Evolutionary conservation across 2,113 vertebrate species (phyloP), one percentile per base, ranked within the genome.

Genomic region (Willisornis vidua): DNA sequence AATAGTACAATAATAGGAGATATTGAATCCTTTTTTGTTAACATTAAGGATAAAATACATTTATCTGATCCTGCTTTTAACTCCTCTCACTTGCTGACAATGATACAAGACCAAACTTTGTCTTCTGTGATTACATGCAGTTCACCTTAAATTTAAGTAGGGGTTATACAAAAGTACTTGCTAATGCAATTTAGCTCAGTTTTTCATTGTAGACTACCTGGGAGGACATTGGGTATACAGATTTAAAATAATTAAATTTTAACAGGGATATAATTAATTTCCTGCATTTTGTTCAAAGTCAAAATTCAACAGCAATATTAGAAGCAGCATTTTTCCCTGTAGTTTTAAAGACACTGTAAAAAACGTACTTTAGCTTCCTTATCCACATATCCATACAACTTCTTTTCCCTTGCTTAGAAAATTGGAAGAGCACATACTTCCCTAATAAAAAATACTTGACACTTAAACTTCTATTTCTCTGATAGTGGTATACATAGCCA

Each of bases 401-500:
- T 95, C 28, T 70, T 54, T 93, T 96, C 66, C 58, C 80, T 93
- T 95, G 67, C 62, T 89, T 85, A 85, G 77, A 89, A 85, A 87
- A 87, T 23, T 54, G 57, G 59, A 90, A 94, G 66, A 94, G 59
- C 43, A 35, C 0, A 2, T 58, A 41, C 48, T 85, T 77, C 88
- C 25, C 19, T 75, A 87, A 84, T 72, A 78, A 17, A 82, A 91
- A 96, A 90, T 68, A 84, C 29, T 79, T 73, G 82, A 74, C 55
- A 72, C 52, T 49, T 70, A 16, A 88, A 95, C 95, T 96, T 97
- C 87, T 97, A 97, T 98, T 98, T 98, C 97, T 97, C 97, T 96
- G 87, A 97, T 43, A 81, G 55, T 37, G 9, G 85, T 80, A 95
- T n/a, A 75, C n/a, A 83, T 55, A 88, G 70, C 71, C 80, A 89